Percentiles rank a stretch among this genome's conserved stretches.
Conservation (phyloP, 1,140 invertebrate species). For the Eueides isabella region DNA sequence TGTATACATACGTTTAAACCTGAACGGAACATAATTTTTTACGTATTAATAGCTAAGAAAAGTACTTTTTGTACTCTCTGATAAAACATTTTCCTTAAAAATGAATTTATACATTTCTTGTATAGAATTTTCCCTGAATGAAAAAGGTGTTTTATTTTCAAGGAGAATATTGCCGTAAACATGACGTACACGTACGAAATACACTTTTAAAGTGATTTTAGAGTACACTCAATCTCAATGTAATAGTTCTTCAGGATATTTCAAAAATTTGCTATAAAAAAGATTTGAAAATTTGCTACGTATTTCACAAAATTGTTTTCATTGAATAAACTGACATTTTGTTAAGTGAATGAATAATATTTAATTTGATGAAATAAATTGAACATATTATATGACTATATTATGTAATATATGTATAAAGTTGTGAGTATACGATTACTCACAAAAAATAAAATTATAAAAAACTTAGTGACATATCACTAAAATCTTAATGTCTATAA, state of each 20-base stretch:
- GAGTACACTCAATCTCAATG: conserved; percentile 9
- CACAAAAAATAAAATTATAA: neutral
- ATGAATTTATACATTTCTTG: neutral
- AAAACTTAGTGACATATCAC: neutral
- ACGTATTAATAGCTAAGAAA: no score
- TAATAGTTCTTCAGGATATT: conserved; percentile 15
- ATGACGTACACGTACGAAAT: conserved; percentile 3
- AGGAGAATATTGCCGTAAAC: neutral
- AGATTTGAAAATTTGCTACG: neutral
- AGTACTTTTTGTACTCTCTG: no score
- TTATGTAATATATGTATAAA: no score
- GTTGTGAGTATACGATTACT: no score
- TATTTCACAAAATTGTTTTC: no score
- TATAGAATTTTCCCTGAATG: neutral
- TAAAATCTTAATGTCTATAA: neutral
- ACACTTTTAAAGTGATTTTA: conserved; percentile 9
- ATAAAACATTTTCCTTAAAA: neutral
- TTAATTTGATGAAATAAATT: no score
- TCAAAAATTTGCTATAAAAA: neutral
- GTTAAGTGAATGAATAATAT: no score
- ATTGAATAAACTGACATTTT: no score
- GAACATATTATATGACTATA: no score
- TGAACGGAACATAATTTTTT: no score
- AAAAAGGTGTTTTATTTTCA: conserved; percentile 2
- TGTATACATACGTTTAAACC: no score